Evolutionary conservation across 2,113 vertebrate species (phyloP).

Genomic region (Gopherus evgoodei): DNA sequence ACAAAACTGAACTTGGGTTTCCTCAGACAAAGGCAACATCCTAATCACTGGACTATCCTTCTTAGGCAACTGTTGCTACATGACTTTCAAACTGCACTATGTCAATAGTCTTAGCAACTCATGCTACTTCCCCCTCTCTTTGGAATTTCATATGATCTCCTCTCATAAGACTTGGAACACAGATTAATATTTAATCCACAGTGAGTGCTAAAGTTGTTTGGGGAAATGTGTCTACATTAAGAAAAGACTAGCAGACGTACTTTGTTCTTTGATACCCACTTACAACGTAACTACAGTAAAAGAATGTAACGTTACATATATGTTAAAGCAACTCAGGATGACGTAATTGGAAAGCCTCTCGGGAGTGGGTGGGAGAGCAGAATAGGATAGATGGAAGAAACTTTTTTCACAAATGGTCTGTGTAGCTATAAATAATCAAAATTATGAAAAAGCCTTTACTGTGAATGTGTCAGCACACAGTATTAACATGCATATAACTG

Average conservation of each 20-base stretch:
- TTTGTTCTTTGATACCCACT: neutral
- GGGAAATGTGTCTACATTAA: neutral
- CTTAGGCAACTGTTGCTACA: neutral
- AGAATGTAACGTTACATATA: neutral
- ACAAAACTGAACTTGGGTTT: neutral
- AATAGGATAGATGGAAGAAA: constrained; percentile 7
- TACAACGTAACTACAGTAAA: neutral
- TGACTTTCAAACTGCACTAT: neutral
- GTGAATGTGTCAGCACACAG: constrained; percentile 35
- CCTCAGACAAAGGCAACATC: neutral
- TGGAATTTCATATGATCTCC: neutral
- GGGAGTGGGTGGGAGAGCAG: constrained; percentile 13
- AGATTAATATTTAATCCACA: neutral
- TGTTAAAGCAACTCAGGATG: neutral
- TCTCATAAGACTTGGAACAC: neutral
- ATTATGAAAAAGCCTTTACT: neutral
- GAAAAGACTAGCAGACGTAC: neutral
- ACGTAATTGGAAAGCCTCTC: neutral
- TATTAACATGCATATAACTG: constrained; percentile 15
- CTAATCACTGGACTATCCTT: neutral
- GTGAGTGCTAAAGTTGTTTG: neutral
- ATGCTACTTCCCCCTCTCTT: neutral
- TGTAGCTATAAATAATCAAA: neutral
- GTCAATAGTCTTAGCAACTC: neutral
- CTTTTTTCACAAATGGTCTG: neutral